Conservation (phyloP, 2,888 invertebrate genomes). For the Orchestes rusci region DNA sequence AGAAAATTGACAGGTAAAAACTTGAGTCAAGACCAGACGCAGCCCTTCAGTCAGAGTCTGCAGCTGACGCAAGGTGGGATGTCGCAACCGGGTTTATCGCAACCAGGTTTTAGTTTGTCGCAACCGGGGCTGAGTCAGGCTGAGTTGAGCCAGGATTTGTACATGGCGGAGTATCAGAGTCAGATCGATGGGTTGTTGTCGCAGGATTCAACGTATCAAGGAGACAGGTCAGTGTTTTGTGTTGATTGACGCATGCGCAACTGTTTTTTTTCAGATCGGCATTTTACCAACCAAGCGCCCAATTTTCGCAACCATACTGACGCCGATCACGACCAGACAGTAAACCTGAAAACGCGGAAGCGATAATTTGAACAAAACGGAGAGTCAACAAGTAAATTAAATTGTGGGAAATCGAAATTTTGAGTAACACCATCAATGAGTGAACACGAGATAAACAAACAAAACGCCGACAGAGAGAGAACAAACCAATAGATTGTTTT, state of each 20-base stretch:
- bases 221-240: constrained; percentile 44
- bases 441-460: constrained; percentile 14
- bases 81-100: constrained; percentile 69
- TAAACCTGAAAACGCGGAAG: constrained; percentile 23
- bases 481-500: too few species aligned
- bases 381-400: constrained; percentile 14
- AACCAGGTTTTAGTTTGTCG: constrained; percentile 58
- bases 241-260: too few species aligned
- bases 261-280: constrained; percentile 44
- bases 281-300: constrained; percentile 55
- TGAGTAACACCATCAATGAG: constrained; percentile 18
- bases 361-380: constrained; percentile 20
- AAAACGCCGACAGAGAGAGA: too few species aligned
- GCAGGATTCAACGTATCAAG: constrained; percentile 58
- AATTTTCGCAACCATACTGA: constrained; percentile 64
- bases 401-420: constrained; percentile 23
- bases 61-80: constrained; percentile 60
- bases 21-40: constrained; percentile 42
- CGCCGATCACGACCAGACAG: constrained; percentile 9
- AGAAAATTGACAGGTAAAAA: constrained; percentile 22
- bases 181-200: constrained; percentile 93
- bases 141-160: constrained; percentile 74
- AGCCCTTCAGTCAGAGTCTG: constrained; percentile 59
- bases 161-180: constrained; percentile 80
- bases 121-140: constrained; percentile 64